phyloP scores from a whole-genome alignment of 2,888 invertebrate species.

The Girardia tigrina region DNA sequence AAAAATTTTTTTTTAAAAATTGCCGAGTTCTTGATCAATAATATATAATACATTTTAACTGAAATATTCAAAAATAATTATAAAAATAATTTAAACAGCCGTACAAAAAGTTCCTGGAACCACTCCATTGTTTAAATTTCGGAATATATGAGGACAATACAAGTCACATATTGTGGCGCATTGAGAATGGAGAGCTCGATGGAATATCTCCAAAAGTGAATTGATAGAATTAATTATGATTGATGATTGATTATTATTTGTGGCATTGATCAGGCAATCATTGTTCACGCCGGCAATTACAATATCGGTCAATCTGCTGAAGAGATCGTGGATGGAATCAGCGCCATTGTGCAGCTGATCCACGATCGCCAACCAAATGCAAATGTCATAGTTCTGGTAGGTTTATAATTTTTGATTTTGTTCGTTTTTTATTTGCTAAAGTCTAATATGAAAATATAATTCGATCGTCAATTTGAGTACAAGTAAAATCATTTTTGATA shows the following conservation, averaged over 20 bases:
- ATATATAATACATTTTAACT: no score
- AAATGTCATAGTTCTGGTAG: constrained; percentile 71
- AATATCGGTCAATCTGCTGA: constrained; percentile 68
- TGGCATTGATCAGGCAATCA: constrained; percentile 67
- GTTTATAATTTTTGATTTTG: no score
- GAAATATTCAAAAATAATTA: no score
- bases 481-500: no score
- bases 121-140: constrained; percentile 76
- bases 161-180: constrained; percentile 75
- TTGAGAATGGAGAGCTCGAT: constrained; percentile 74
- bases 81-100: no score
- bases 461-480: no score
- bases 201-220: constrained; percentile 71
- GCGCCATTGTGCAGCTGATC: constrained; percentile 63
- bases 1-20: no score
- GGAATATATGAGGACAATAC: constrained; percentile 75
- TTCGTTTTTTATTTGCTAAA: no score
- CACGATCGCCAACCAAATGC: constrained; percentile 65
- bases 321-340: constrained; percentile 66
- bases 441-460: no score
- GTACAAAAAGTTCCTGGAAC: constrained; percentile 53
- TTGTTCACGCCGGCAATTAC: constrained; percentile 73
- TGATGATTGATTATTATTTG: no score
- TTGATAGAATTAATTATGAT: no score
- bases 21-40: no score